Evolutionary conservation across 2,888 invertebrate species (phyloP).

Genomic region (Tiliacea aurago): DNA sequence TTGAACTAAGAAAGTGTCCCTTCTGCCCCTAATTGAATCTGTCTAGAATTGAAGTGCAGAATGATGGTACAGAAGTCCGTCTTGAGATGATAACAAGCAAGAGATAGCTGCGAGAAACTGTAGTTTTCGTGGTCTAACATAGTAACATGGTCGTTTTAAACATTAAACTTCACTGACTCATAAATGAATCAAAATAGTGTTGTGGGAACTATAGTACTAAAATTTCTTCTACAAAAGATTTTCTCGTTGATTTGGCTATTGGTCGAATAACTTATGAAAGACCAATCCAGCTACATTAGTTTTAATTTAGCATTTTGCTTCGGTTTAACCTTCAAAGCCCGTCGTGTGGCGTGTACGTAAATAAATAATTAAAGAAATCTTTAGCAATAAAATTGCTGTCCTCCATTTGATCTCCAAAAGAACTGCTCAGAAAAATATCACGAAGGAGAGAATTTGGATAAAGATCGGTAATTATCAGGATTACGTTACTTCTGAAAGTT

Average conservation of each 20-base stretch:
- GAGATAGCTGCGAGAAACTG: slow-evolving; percentile 3
- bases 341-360: neutral
- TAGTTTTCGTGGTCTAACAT: neutral
- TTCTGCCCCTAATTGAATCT: neutral
- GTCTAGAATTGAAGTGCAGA: neutral
- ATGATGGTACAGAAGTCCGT: neutral
- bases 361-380: neutral
- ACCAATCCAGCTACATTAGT: slow-evolving; percentile 1
- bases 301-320: slow-evolving; percentile 18
- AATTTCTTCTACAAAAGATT: neutral
- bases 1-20: neutral
- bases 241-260: neutral
- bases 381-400: slow-evolving; percentile 5
- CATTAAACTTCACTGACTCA: neutral
- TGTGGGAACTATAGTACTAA: neutral
- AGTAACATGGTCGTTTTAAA: neutral
- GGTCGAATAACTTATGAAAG: neutral
- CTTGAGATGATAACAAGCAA: neutral
- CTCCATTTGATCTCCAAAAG: neutral
- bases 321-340: slow-evolving; percentile 12
- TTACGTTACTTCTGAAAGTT: neutral
- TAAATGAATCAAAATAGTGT: neutral
- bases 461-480: neutral
- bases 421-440: neutral
- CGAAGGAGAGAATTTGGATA: neutral